Conservation (phyloP, 2,113 vertebrate genomes). For the Mastomys coucha region DNA sequence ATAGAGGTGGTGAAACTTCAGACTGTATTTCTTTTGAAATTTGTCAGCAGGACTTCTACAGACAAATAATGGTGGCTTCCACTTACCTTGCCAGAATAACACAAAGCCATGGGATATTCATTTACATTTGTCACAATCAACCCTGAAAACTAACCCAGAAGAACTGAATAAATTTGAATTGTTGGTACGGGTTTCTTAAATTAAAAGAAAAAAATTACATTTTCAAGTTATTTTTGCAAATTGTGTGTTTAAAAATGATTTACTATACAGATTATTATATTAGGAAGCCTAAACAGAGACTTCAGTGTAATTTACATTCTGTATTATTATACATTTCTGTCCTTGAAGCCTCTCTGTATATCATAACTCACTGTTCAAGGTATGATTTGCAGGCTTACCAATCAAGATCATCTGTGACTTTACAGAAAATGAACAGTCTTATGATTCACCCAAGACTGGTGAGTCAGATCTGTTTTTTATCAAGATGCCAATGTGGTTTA, state of each 20-base stretch:
- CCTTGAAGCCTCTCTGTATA: background rate
- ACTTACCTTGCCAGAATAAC: conserved; percentile 36
- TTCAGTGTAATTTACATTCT: background rate
- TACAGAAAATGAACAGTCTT: background rate
- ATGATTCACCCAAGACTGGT: background rate
- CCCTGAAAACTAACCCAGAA: background rate
- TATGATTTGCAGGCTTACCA: background rate
- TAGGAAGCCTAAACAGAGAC: background rate
- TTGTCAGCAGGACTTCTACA: conserved; percentile 5
- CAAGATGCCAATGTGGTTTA: background rate
- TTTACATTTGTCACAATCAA: background rate
- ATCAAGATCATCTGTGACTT: background rate
- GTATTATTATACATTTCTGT: background rate
- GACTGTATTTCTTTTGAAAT: conserved; percentile 40
- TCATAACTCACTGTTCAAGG: background rate
- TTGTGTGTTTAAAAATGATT: background rate
- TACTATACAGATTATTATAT: background rate
- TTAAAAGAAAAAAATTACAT: background rate
- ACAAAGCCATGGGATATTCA: background rate
- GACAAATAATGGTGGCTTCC: conserved; percentile 8
- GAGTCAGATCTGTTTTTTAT: background rate
- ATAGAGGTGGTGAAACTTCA: conserved; percentile 29
- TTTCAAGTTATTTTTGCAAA: conserved; percentile 49
- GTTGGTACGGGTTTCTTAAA: background rate
- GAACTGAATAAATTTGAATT: background rate